phyloP scores from a whole-genome alignment of 2,113 vertebrate species.

The Pedetes capensis region DNA sequence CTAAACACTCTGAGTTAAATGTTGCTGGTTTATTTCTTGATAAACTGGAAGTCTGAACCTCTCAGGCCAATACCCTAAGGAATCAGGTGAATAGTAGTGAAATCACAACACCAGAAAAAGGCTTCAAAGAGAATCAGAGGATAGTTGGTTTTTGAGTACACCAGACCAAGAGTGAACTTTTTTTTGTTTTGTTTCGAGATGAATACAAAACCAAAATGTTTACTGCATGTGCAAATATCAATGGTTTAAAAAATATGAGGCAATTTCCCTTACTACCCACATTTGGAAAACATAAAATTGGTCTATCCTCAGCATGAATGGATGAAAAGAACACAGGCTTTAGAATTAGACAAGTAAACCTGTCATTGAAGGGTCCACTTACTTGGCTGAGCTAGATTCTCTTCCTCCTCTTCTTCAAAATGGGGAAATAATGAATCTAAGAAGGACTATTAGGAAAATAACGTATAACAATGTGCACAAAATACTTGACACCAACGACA shows the following conservation, averaged over 20 bases:
- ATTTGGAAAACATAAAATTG: not conserved
- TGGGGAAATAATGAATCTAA: not conserved
- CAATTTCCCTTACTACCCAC: not conserved
- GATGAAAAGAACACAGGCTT: not conserved
- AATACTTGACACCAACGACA: not conserved
- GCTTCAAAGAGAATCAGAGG: not conserved
- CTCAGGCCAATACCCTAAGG: not conserved
- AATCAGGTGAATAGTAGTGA: not conserved
- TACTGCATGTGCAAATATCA: not conserved
- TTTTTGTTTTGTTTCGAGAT: too few species aligned
- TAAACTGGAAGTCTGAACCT: constrained; percentile 28
- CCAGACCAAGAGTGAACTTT: not conserved
- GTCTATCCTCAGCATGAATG: not conserved
- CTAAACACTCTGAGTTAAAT: constrained; percentile 51
- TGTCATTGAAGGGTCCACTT: not conserved
- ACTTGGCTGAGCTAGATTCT: not conserved
- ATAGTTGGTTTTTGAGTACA: not conserved
- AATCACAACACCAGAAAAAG: not conserved
- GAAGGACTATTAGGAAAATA: not conserved
- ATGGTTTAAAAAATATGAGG: not conserved
- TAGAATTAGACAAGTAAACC: not conserved
- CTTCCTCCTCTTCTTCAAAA: not conserved
- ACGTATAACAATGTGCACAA: not conserved
- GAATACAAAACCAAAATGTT: not conserved
- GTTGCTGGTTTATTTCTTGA: constrained; percentile 27